Evolutionary conservation across 2,888 invertebrate species (phyloP).

Genomic region (Caradrina kadenii): DNA sequence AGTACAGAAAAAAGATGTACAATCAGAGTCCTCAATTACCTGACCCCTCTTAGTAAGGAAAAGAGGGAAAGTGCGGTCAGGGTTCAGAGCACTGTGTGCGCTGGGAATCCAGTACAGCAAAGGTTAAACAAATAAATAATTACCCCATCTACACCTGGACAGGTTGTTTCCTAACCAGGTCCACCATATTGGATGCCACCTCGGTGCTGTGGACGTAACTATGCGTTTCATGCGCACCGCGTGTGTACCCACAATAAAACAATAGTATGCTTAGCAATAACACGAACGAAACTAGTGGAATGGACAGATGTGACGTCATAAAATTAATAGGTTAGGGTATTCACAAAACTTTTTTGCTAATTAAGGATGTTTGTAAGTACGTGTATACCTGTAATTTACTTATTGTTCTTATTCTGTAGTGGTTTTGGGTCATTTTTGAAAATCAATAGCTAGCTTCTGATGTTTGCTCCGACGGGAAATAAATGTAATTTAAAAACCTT

Average conservation of each 20-base stretch:
- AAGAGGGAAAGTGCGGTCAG: too few species aligned
- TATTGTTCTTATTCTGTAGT: not conserved
- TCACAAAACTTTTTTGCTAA: not conserved
- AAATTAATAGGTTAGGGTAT: not conserved
- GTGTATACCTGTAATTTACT: too few species aligned
- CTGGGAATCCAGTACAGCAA: not conserved
- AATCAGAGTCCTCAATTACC: too few species aligned
- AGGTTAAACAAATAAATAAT: constrained; percentile 14
- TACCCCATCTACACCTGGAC: not conserved
- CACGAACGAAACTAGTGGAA: constrained; percentile 67
- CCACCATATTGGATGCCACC: constrained; percentile 59
- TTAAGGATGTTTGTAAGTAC: not conserved
- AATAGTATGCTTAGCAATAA: constrained; percentile 69
- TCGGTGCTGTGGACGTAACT: constrained; percentile 66
- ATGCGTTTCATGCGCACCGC: constrained; percentile 74
- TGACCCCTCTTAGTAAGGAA: too few species aligned
- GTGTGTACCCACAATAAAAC: constrained; percentile 79
- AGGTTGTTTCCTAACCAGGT: constrained; percentile 51
- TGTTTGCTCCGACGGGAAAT: not conserved
- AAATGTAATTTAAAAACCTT: not conserved
- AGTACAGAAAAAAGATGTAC: too few species aligned
- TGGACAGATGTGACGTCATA: constrained; percentile 27
- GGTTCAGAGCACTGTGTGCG: too few species aligned
- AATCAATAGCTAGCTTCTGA: not conserved
- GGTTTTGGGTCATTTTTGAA: not conserved